Percentiles rank a stretch among this genome's conserved stretches.
phyloP scores from a whole-genome alignment of 2,113 vertebrate species.

The Halcyon malimbica region DNA sequence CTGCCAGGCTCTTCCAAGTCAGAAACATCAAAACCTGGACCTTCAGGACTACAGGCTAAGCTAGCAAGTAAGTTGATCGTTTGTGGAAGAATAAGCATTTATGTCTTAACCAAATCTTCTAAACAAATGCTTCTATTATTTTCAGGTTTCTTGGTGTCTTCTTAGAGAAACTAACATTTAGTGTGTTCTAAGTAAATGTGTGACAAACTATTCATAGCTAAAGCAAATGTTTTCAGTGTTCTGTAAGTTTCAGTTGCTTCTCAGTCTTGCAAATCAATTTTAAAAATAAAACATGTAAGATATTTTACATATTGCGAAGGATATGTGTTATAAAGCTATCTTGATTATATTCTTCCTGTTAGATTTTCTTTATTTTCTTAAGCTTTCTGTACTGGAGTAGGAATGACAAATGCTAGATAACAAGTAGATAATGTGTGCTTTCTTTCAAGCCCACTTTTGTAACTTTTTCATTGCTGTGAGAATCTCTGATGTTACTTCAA shows the following conservation, averaged over 20 bases:
- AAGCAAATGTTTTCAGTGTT: neutral
- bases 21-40: slow-evolving; percentile 97
- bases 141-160: neutral
- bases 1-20: slow-evolving; percentile 97
- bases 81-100: neutral
- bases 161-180: neutral
- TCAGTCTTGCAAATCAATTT: neutral
- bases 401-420: neutral
- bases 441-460: neutral
- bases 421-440: neutral
- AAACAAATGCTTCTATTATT: neutral
- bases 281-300: neutral
- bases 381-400: neutral
- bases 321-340: neutral
- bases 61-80: slow-evolving; percentile 92
- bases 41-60: slow-evolving; percentile 98
- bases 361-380: neutral
- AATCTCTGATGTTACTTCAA: neutral
- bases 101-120: neutral
- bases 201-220: neutral
- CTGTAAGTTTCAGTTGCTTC: neutral
- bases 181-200: neutral
- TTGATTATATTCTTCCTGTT: neutral
- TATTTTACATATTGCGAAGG: neutral
- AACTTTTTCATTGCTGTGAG: neutral